Evolutionary conservation across 2,797 vertebrate genomes (phyloP).

Genomic region (Typhlichthys eigenmanni): DNA sequence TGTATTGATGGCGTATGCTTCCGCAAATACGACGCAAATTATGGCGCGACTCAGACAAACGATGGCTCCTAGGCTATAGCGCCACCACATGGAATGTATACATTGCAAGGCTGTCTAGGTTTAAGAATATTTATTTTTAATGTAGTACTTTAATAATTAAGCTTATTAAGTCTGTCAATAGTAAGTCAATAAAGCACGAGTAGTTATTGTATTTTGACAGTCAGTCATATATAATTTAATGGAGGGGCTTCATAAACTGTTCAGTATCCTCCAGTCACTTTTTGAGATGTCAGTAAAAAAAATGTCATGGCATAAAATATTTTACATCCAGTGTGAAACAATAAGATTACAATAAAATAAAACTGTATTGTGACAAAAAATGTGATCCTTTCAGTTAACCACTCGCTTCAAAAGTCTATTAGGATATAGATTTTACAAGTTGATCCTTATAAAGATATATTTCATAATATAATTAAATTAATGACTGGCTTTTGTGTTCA

Average conservation of each 20-base stretch:
- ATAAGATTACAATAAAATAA: slow-evolving; percentile 15
- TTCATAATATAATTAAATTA: slow-evolving; percentile 40
- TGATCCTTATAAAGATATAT: slow-evolving; percentile 22
- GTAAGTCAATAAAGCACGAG: too few species aligned
- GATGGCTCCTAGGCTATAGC: slow-evolving; percentile 27
- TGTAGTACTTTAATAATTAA: neutral
- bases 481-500: slow-evolving; percentile 9
- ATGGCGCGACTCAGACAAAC: slow-evolving; percentile 42
- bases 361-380: slow-evolving; percentile 13
- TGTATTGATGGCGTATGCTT: slow-evolving; percentile 57
- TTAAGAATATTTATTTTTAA: neutral
- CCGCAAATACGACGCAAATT: slow-evolving; percentile 30
- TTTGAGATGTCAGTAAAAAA: neutral
- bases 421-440: slow-evolving; percentile 44
- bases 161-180: too few species aligned
- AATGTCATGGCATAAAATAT: slow-evolving; percentile 6
- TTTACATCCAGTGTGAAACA: slow-evolving; percentile 17
- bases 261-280: too few species aligned
- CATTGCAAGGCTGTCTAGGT: too few species aligned
- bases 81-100: slow-evolving; percentile 9
- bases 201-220: too few species aligned
- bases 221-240: too few species aligned
- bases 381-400: slow-evolving; percentile 4
- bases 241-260: too few species aligned
- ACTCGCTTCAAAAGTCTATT: slow-evolving; percentile 18